These are phyloP conservation scores for Timema podura DNA, from an alignment of 2,888 invertebrate species.

Conservation along the genomic window DNA sequence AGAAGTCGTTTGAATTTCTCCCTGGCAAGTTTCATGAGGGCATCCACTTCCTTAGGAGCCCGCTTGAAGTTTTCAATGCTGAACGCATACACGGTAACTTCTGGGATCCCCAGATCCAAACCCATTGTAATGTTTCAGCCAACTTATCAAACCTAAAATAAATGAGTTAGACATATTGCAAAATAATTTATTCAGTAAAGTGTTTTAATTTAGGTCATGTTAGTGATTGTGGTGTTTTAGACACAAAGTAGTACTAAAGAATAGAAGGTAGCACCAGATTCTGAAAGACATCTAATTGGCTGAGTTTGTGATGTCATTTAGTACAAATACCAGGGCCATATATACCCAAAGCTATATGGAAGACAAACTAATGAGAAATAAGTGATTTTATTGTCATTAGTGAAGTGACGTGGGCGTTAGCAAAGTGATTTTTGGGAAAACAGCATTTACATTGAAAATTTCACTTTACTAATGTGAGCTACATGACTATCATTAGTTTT, in stretches of 20 bases:
- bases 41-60: slow-evolving; percentile 81
- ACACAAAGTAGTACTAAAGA: not conserved
- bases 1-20: slow-evolving; percentile 80
- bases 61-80: slow-evolving; percentile 99
- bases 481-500: too few species aligned
- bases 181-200: not conserved
- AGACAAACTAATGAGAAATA: too few species aligned
- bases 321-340: too few species aligned
- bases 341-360: too few species aligned
- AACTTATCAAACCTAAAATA: slow-evolving; percentile 68
- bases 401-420: too few species aligned
- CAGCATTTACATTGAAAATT: too few species aligned
- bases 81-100: slow-evolving; percentile 98
- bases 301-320: too few species aligned
- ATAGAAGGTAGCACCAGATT: too few species aligned
- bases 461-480: too few species aligned
- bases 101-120: slow-evolving; percentile 80
- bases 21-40: slow-evolving; percentile 79
- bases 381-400: too few species aligned
- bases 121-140: slow-evolving; percentile 82
- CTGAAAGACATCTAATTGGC: too few species aligned
- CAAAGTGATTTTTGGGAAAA: too few species aligned
- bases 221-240: not conserved
- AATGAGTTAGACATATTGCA: not conserved
- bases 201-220: not conserved